A percentile compares a stretch with the other conserved stretches of the same genome.
These are phyloP conservation scores for Hipparchia sbordonii DNA, from an alignment of 2,888 invertebrate species.

Conservation along the genomic window DNA sequence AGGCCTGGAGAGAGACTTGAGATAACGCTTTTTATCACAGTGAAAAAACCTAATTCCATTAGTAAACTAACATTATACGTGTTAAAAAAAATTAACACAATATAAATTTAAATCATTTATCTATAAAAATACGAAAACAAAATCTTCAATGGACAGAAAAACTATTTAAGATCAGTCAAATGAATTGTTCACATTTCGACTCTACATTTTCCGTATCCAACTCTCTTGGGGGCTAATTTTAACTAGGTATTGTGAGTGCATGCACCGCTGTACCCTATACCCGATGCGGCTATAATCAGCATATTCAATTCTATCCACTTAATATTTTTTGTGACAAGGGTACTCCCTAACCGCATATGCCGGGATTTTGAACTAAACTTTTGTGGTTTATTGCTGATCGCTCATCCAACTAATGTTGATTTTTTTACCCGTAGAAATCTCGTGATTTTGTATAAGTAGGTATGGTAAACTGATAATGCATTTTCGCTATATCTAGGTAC, in stretches of 20 bases:
- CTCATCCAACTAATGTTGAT: slow-evolving; percentile 36
- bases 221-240: slow-evolving; percentile 55
- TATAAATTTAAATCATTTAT: too few species aligned
- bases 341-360: slow-evolving; percentile 65
- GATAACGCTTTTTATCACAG: too few species aligned
- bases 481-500: too few species aligned
- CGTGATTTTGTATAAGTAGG: neutral
- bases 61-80: too few species aligned
- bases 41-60: too few species aligned
- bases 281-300: slow-evolving; percentile 62
- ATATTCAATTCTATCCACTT: slow-evolving; percentile 74
- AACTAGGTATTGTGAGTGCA: slow-evolving; percentile 63
- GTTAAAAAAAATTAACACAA: too few species aligned
- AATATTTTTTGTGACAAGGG: slow-evolving; percentile 68
- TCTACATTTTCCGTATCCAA: slow-evolving; percentile 12
- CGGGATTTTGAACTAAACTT: slow-evolving; percentile 53
- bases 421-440: slow-evolving; percentile 9
- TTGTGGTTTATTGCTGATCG: slow-evolving; percentile 38
- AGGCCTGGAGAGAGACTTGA: too few species aligned
- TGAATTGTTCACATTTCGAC: neutral
- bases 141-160: too few species aligned
- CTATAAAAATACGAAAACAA: too few species aligned
- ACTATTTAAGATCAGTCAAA: too few species aligned
- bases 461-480: neutral
- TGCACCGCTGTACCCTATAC: slow-evolving; percentile 40